Base-by-base conservation (phyloP, 2,113 vertebrate genomes). In the Mugil cephalus region DNA sequence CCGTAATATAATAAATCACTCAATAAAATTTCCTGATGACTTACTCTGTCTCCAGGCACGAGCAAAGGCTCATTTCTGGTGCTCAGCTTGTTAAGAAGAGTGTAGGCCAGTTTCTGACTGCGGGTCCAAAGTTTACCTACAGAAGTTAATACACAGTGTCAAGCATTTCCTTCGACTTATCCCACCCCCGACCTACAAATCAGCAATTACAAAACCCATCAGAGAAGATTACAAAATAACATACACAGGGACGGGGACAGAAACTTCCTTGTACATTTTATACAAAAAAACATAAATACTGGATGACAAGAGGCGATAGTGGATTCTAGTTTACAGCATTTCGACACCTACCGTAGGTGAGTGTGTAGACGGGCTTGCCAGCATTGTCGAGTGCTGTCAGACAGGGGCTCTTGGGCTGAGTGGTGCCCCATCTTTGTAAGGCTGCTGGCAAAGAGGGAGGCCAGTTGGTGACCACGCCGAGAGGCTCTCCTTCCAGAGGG, bases 41-140 rank as follows among this genome's bases (percentile, higher is more conserved):
- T 92, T 91, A 99, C 98, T 92, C 97, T 89, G 93, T 99, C 96
- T 91, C 98, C 97, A 54, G 96, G 95, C 56, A 94, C 91, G 24
- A 99, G 95, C 39, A 98, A 86, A 13, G 97, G 96, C 69, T 98
- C 96, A 50, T 94, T 98, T 87, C 96, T 96, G 82, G 86, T 94
- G 83, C 95, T 96, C 80, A 98, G 94, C 82, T 96, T 99, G 89
- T 98, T 97, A 9, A 99, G 94, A 10, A 99, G 94, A 1, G 97
- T 98, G 84, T 96, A 99, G 0, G 97, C 96, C 78, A 99, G 91
- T 84, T 99, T 99, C 91, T 97, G 93, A 90, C 98, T 96, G 80
- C 96, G 95, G 58, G 95, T 99, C 98, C 98, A 99, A 24, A 99
- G 93, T 87, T 99, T 99, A 68, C 97, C 97, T 98, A 46, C 17